Conservation (phyloP, 2,888 invertebrate genomes). For the Tiphia femorata region DNA sequence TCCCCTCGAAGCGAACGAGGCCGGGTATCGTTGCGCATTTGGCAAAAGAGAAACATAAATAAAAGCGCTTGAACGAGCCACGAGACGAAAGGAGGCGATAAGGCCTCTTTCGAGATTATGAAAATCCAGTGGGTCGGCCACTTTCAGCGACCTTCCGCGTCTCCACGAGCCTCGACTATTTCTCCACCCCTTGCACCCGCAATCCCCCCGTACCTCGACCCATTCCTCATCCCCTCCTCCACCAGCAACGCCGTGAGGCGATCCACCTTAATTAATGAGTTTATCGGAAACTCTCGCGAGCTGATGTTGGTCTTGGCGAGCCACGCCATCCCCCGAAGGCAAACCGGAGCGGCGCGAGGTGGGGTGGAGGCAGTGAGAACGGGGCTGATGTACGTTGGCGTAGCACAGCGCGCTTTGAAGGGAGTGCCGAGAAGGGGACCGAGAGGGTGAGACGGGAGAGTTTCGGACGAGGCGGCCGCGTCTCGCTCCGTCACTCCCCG, state of each 20-base stretch:
- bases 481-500: constrained; percentile 57
- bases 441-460: constrained; percentile 10
- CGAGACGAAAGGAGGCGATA: no score
- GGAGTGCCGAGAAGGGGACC: constrained; percentile 17
- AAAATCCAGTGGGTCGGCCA: no score
- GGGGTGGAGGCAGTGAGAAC: constrained; percentile 14
- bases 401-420: constrained; percentile 21
- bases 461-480: constrained; percentile 10
- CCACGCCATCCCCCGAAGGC: constrained; percentile 37
- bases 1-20: no score
- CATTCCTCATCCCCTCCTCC: neutral
- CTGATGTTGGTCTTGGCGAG: constrained; percentile 52
- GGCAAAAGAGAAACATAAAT: no score
- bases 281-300: constrained; percentile 62
- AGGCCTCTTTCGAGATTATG: no score
- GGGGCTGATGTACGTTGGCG: no score
- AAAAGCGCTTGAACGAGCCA: no score
- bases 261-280: constrained; percentile 67
- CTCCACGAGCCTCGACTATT: constrained; percentile 1
- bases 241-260: constrained; percentile 34
- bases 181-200: constrained; percentile 21
- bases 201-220: constrained; percentile 2
- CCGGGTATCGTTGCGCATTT: no score
- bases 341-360: constrained; percentile 7
- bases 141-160: no score